These are phyloP conservation scores for Xiphias gladius DNA, from an alignment of 2,113 vertebrate species.

Conservation along the genomic window DNA sequence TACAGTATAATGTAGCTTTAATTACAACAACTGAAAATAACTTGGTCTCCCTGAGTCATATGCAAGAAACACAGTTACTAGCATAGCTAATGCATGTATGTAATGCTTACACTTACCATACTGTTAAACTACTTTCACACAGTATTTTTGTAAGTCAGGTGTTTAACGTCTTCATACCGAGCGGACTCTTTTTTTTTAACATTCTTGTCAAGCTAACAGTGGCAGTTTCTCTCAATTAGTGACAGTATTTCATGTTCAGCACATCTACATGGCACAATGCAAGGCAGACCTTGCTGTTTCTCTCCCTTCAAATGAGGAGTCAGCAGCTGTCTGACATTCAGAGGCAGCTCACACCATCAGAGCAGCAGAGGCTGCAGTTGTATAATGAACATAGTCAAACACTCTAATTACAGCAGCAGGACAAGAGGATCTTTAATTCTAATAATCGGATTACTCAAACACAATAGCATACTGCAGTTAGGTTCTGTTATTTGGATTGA, in stretches of 20 bases:
- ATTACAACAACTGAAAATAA: too few species aligned
- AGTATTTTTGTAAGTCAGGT: not conserved
- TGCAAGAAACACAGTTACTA: too few species aligned
- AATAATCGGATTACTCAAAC: too few species aligned
- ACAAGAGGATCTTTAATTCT: not conserved
- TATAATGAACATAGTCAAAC: conserved; percentile 21
- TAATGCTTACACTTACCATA: too few species aligned
- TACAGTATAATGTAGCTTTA: not conserved
- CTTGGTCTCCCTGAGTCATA: too few species aligned
- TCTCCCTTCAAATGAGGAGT: conserved; percentile 12
- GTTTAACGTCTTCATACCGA: not conserved
- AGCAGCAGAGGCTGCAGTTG: conserved; percentile 25
- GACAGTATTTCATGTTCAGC: not conserved
- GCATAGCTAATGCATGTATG: too few species aligned
- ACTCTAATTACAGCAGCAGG: conserved; percentile 28
- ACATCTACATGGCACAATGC: not conserved
- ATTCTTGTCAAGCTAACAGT: not conserved
- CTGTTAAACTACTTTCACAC: too few species aligned
- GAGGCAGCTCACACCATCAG: conserved; percentile 2
- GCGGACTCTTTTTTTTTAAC: not conserved
- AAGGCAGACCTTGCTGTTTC: conserved; percentile 7
- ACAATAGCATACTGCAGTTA: too few species aligned
- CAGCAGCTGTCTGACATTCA: conserved; percentile 27
- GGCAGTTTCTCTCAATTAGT: not conserved
- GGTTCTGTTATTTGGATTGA: too few species aligned